Base-by-base conservation (phyloP, 2,113 vertebrate species). In the Kryptolebias marmoratus region DNA sequence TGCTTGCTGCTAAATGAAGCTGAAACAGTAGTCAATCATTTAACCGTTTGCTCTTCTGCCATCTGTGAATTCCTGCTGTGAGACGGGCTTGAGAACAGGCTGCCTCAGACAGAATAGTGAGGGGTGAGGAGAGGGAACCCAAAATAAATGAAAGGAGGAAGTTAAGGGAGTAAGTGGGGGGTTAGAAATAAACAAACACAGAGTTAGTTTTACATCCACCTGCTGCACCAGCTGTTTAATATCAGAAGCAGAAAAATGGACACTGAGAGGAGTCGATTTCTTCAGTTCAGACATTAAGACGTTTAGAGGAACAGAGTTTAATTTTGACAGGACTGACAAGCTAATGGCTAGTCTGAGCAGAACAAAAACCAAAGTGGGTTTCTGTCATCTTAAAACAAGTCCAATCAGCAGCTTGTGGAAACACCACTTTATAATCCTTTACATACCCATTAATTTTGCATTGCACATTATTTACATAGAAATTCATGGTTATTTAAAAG, bases 151-250 rank as follows among this genome's bases (percentile, higher is more conserved):
- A 71, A 62, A 45, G 48, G 53, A 80, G 62, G 83, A 68, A 75
- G 71, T 31, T 3, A 7, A 22, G 22, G 22, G n/a, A 36, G 59
- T 80, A 50, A 72, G 75, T 69, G 61, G 66, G 56, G 69, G 71
- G 18, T 8, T 61, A 68, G 73, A 73, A 68, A 80, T 75, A 88
- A 89, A 83, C 65, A 91, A 89, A 75, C 74, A 72, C 22, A 10
- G n/a, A 68, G 64, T 45, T 80, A 70, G 81, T 57, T 83, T 88
- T 82, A 77, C 81, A 77, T 71, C 68, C 80, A 83, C 80, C 88
- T 85, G 84, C 64, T 85, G 54, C 53, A 65, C 63, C 57, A 79
- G 67, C 75, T 80, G 75, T 57, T 69, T 27, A 48, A 11, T 30
- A 71, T 58, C 68, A 59, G 63, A 65, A 68, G 73, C 18, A 22